phyloP scores from a whole-genome alignment of 1,140 invertebrate genomes.

The Samia ricini region DNA sequence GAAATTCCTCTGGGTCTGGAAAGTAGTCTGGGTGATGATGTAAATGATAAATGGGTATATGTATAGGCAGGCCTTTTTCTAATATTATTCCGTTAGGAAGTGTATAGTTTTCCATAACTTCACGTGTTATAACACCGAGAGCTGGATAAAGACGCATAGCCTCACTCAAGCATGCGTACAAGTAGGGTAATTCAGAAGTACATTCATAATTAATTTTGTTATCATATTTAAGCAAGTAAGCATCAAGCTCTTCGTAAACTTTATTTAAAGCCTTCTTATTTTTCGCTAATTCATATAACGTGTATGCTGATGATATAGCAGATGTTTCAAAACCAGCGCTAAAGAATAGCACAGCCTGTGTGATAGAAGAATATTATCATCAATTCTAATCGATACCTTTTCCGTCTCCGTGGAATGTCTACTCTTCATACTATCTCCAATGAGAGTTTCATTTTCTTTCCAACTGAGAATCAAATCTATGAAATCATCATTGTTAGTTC shows the following conservation, averaged over 20 bases:
- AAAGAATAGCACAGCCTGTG: conserved; percentile 83
- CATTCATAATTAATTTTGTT: conserved; percentile 59
- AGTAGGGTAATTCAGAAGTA: conserved; percentile 56
- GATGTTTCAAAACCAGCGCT: conserved; percentile 79
- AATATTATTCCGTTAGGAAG: conserved; percentile 49
- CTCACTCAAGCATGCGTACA: conserved; percentile 44
- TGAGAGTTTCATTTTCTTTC: conserved; percentile 18
- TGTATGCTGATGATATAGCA: conserved; percentile 64
- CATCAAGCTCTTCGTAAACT: conserved; percentile 76
- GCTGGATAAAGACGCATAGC: conserved; percentile 52
- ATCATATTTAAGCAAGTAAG: conserved; percentile 46
- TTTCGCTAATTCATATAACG: conserved; percentile 74
- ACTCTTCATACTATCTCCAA: conserved; percentile 55
- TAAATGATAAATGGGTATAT: conserved; percentile 47
- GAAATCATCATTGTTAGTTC: conserved; percentile 27
- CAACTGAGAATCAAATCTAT: conserved; percentile 32
- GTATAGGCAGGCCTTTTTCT: conserved; percentile 34
- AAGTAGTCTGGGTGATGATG: conserved; percentile 75
- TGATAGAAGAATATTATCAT: conserved; percentile 77
- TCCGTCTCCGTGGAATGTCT: conserved; percentile 61
- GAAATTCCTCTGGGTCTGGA: conserved; percentile 73
- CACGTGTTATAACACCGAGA: conserved; percentile 35
- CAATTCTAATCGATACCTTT: conserved; percentile 25
- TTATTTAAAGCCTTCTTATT: conserved; percentile 76
- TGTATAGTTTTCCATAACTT: conserved; percentile 47